Conservation (phyloP, 2,888 invertebrate species). For the Bimastos eiseni region DNA sequence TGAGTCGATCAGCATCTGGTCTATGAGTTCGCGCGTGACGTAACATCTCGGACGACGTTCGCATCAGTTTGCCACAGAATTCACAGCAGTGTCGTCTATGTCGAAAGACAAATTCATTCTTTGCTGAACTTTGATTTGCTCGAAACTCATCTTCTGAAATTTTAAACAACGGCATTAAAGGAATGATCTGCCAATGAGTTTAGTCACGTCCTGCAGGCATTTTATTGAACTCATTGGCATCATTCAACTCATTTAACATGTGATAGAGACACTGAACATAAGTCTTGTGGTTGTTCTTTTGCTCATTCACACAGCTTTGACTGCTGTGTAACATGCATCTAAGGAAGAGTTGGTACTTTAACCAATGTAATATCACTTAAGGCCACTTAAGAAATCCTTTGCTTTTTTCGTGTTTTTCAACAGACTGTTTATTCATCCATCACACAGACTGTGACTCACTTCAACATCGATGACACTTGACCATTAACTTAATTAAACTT, state of each 20-base stretch:
- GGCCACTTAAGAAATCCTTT: too few species aligned
- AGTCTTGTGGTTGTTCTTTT: too few species aligned
- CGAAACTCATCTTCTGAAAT: background rate
- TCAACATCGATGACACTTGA: too few species aligned
- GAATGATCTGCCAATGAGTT: background rate
- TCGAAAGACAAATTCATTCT: background rate
- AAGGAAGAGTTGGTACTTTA: too few species aligned
- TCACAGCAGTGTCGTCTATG: background rate
- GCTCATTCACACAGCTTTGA: too few species aligned
- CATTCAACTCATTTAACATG: background rate
- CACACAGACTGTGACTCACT: too few species aligned
- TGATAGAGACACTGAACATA: background rate
- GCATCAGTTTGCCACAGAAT: constrained; percentile 13
- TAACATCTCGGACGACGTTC: background rate
- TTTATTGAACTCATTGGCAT: background rate
- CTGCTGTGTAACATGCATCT: too few species aligned
- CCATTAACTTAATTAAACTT: too few species aligned
- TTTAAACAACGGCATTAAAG: background rate
- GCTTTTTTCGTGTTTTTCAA: too few species aligned
- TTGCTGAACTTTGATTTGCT: background rate
- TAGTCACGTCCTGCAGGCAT: background rate
- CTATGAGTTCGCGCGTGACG: background rate
- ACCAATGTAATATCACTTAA: too few species aligned
- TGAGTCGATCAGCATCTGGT: background rate
- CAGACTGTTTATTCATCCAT: too few species aligned